A percentile compares a stretch with the other conserved stretches of the same genome.
phyloP scores from a whole-genome alignment of 2,888 invertebrate species.

The Neuroscelio doddi region DNA sequence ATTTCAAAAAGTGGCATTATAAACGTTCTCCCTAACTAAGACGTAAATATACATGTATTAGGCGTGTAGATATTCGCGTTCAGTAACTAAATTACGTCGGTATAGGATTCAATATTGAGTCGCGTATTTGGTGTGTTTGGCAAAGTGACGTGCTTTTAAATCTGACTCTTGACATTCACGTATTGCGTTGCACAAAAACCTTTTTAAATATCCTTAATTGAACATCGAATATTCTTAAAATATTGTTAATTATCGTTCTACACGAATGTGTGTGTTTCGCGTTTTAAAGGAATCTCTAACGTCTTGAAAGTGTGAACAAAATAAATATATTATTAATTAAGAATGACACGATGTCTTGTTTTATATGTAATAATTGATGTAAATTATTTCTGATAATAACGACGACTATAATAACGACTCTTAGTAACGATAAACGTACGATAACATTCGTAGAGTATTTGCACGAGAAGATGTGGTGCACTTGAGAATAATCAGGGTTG shows the following conservation, averaged over 20 bases:
- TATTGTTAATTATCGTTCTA: slow-evolving; percentile 1
- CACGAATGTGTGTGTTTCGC: neutral
- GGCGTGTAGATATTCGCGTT: slow-evolving; percentile 37
- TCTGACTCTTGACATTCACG: too few relatives aligned
- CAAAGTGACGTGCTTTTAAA: neutral
- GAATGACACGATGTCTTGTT: slow-evolving; percentile 56
- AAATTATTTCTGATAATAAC: slow-evolving; percentile 65
- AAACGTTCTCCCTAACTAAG: slow-evolving; percentile 41
- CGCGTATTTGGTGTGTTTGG: slow-evolving; percentile 1
- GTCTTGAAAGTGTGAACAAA: slow-evolving; percentile 6
- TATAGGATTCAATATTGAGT: slow-evolving; percentile 5
- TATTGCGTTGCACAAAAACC: too few relatives aligned
- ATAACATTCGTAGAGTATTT: slow-evolving; percentile 57
- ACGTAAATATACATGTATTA: slow-evolving; percentile 18
- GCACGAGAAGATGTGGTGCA: slow-evolving; percentile 19
- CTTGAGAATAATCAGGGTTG: slow-evolving; percentile 20
- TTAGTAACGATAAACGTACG: slow-evolving; percentile 33
- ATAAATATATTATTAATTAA: too few relatives aligned
- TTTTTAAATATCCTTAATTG: neutral
- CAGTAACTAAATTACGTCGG: slow-evolving; percentile 10
- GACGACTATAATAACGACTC: slow-evolving; percentile 48
- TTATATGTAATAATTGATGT: slow-evolving; percentile 66
- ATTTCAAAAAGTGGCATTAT: slow-evolving; percentile 45
- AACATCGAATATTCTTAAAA: too few relatives aligned
- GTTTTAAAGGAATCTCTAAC: slow-evolving; percentile 5